Conservation (phyloP, 2,113 vertebrate genomes). For the Rhynchomys soricoides region DNA sequence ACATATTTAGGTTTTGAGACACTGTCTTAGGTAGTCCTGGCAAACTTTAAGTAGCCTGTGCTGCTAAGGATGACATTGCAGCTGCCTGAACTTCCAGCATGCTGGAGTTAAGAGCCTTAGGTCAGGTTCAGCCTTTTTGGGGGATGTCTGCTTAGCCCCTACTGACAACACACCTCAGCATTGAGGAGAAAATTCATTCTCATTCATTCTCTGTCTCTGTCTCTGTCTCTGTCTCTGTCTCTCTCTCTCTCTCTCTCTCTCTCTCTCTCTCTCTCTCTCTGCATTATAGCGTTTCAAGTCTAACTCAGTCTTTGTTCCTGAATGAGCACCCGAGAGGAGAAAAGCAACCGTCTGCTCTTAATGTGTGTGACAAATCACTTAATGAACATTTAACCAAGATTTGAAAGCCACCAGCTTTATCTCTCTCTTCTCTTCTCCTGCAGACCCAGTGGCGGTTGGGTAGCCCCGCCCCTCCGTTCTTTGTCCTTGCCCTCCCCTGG, state of each 20-base stretch:
- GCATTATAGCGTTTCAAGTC: neutral
- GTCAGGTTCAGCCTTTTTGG: neutral
- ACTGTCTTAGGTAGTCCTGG: no score
- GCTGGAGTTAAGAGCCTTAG: neutral
- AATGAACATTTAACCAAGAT: conserved; percentile 64
- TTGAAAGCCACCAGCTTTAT: conserved; percentile 45
- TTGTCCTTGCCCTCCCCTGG: conserved; percentile 21
- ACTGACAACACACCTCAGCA: neutral
- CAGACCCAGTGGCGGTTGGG: neutral
- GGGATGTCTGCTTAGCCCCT: neutral
- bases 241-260: no score
- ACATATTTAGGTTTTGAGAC: neutral
- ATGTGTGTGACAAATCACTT: conserved; percentile 71
- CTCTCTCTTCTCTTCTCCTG: conserved; percentile 44
- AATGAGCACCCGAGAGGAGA: neutral
- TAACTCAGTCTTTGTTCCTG: conserved; percentile 62
- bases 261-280: no score
- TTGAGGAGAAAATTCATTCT: neutral
- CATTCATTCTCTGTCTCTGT: no score
- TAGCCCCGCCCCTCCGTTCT: neutral
- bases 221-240: neutral
- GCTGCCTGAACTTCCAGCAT: no score
- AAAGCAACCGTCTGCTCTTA: conserved; percentile 33
- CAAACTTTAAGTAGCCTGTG: neutral
- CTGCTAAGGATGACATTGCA: neutral